Conservation (phyloP, 2,888 invertebrate species). For the Timandra comae region DNA sequence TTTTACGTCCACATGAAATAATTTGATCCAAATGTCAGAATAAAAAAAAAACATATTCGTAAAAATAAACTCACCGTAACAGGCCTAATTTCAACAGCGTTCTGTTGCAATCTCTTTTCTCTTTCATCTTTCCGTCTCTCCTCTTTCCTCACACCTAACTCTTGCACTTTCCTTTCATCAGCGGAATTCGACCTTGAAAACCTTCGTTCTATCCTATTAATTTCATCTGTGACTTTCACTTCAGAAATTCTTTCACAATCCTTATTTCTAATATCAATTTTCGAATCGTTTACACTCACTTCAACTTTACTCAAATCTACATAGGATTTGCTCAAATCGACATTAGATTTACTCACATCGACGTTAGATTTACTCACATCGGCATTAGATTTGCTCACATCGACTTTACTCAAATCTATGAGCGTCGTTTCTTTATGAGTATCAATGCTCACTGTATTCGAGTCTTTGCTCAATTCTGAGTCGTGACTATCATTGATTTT, state of each 20-base stretch:
- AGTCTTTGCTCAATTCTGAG: too few relatives aligned
- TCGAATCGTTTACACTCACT: too few relatives aligned
- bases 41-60: background rate
- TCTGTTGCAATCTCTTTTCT: constrained; percentile 39
- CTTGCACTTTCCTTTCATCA: constrained; percentile 36
- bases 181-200: constrained; percentile 48
- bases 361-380: too few relatives aligned
- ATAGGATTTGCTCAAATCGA: too few relatives aligned
- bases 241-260: constrained; percentile 18
- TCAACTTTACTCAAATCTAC: too few relatives aligned
- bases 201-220: constrained; percentile 40
- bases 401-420: too few relatives aligned
- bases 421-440: too few relatives aligned
- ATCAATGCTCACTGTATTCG: too few relatives aligned
- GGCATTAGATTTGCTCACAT: too few relatives aligned
- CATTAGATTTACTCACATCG: too few relatives aligned
- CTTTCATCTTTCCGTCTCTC: constrained; percentile 29
- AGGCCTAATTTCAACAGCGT: constrained; percentile 53
- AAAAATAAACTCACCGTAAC: constrained; percentile 48
- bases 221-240: constrained; percentile 33
- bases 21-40: too few relatives aligned
- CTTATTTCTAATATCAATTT: constrained; percentile 14
- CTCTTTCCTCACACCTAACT: constrained; percentile 24
- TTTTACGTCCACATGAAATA: too few relatives aligned
- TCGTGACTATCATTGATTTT: background rate